These are phyloP conservation scores for Drosophila cracens DNA, from an alignment of 2,888 invertebrate species.

Conservation along the genomic window DNA sequence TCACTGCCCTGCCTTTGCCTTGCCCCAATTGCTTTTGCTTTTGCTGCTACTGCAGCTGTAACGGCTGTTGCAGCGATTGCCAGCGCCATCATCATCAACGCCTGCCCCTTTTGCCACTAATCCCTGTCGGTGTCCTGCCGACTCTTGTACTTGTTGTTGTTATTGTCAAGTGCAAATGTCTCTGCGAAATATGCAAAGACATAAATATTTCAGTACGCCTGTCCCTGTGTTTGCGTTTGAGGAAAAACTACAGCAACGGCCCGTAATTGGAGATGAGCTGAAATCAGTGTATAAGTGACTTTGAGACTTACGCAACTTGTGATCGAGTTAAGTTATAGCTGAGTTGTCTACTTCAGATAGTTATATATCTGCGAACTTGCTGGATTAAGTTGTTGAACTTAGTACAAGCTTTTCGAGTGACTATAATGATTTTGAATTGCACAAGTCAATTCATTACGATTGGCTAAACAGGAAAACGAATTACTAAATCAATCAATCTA, in stretches of 20 bases:
- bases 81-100: constrained; percentile 57
- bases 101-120: constrained; percentile 59
- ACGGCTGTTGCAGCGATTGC: constrained; percentile 63
- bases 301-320: background rate
- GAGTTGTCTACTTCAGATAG: background rate
- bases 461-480: background rate
- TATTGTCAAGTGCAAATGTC: constrained; percentile 78
- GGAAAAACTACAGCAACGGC: constrained; percentile 50
- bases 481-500: too few species aligned
- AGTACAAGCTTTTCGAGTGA: background rate
- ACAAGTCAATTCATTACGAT: background rate
- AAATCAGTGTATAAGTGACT: constrained; percentile 37
- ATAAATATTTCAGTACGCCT: constrained; percentile 72
- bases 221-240: constrained; percentile 27
- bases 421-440: background rate
- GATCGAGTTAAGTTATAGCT: background rate
- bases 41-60: constrained; percentile 5
- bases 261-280: constrained; percentile 54
- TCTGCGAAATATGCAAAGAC: constrained; percentile 75
- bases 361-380: background rate
- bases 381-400: background rate
- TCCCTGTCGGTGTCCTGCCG: constrained; percentile 51
- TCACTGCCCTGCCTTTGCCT: background rate
- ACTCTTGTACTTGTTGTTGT: constrained; percentile 57
- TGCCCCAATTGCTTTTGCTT: background rate